These are phyloP conservation scores for Rhinichthys osculus DNA, from an alignment of 2,797 vertebrate genomes.

Conservation along the genomic window DNA sequence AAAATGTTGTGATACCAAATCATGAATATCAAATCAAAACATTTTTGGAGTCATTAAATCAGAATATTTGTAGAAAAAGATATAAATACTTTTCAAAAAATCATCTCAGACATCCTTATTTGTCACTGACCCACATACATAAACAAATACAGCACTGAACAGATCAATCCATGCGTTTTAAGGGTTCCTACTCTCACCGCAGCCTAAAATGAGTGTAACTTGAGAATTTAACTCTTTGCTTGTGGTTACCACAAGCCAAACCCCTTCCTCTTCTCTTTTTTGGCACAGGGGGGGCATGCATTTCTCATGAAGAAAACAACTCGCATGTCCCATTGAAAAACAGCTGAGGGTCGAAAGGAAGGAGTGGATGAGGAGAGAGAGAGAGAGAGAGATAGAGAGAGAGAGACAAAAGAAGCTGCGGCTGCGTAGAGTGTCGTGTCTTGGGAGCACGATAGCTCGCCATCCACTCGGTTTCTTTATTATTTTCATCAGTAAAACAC, in stretches of 20 bases:
- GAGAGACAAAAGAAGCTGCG: conserved; percentile 80
- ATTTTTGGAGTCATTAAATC: not conserved
- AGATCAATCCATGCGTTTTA: not conserved
- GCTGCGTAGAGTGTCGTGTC: conserved; percentile 77
- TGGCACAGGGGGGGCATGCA: conserved; percentile 40
- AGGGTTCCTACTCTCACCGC: conserved; percentile 2
- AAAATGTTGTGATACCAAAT: too few relatives aligned
- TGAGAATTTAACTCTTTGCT: conserved; percentile 40
- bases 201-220: conserved; percentile 22
- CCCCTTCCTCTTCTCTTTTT: conserved; percentile 35
- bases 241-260: conserved; percentile 45
- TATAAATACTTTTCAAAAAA: not conserved
- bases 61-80: not conserved
- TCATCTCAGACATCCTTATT: not conserved
- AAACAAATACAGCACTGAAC: conserved; percentile 8
- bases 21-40: too few relatives aligned
- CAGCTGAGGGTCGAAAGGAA: conserved; percentile 59
- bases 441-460: conserved; percentile 71
- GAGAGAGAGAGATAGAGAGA: conserved; percentile 60
- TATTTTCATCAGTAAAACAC: conserved; percentile 21
- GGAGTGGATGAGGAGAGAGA: conserved; percentile 65
- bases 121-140: not conserved
- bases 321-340: conserved; percentile 78
- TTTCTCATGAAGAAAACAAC: conserved; percentile 68
- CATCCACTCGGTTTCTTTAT: conserved; percentile 58